phyloP scores from a whole-genome alignment of 2,888 invertebrate genomes.

The Lomographa bimaculata region DNA sequence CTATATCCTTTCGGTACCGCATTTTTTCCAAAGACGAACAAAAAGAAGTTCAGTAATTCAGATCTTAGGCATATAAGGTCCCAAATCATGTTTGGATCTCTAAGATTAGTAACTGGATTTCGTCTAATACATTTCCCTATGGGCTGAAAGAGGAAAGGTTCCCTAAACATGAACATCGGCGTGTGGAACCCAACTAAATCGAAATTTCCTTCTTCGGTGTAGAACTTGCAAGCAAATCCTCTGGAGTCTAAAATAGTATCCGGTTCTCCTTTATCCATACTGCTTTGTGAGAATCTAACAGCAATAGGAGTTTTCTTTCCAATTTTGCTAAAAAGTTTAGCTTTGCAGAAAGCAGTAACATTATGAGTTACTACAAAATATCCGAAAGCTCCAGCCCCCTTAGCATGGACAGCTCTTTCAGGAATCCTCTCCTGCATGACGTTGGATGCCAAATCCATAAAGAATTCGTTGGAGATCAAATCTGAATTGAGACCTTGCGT shows the following conservation, averaged over 20 bases:
- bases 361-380: slow-evolving; percentile 81
- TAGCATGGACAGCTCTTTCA: slow-evolving; percentile 96
- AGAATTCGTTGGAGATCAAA: no score
- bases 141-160: slow-evolving; percentile 90
- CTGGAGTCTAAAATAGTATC: slow-evolving; percentile 94
- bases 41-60: neutral
- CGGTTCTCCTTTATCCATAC: slow-evolving; percentile 92
- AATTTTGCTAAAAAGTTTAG: slow-evolving; percentile 87
- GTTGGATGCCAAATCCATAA: no score
- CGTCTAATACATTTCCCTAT: neutral
- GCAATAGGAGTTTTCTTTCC: slow-evolving; percentile 91
- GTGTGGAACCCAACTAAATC: slow-evolving; percentile 95
- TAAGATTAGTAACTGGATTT: slow-evolving; percentile 88
- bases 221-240: slow-evolving; percentile 95
- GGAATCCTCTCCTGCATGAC: slow-evolving; percentile 90
- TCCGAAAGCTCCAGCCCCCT: slow-evolving; percentile 94
- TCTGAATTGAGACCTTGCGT: slow-evolving; percentile 88
- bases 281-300: slow-evolving; percentile 90
- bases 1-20: slow-evolving; percentile 81
- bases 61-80: neutral
- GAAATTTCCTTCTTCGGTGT: slow-evolving; percentile 94
- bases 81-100: slow-evolving; percentile 76
- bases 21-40: neutral
- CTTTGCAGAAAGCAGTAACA: slow-evolving; percentile 89
- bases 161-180: slow-evolving; percentile 94